Percentiles rank a stretch among this genome's conserved stretches.
phyloP scores from a whole-genome alignment of 1,140 invertebrate species.

The Scaptomyza hsui region DNA sequence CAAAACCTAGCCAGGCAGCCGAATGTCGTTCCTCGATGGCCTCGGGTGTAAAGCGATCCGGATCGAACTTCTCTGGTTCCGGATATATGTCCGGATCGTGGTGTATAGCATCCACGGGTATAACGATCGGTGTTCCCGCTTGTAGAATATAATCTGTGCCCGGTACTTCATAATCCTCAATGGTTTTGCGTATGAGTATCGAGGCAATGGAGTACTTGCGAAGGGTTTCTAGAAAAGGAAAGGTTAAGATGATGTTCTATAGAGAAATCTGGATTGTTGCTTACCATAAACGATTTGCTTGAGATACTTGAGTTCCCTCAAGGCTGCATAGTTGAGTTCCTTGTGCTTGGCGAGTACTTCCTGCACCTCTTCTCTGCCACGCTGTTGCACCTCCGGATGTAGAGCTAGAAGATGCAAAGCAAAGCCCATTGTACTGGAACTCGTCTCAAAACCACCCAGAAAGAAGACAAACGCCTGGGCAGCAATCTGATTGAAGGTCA shows the following conservation, averaged over 20 bases:
- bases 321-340: slow-evolving; percentile 85
- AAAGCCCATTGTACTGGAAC: slow-evolving; percentile 84
- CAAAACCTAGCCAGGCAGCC: slow-evolving; percentile 88
- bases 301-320: slow-evolving; percentile 86
- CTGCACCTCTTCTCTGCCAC: slow-evolving; percentile 84
- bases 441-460: slow-evolving; percentile 86
- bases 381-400: slow-evolving; percentile 84
- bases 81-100: slow-evolving; percentile 85
- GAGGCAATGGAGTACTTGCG: slow-evolving; percentile 83
- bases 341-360: slow-evolving; percentile 84
- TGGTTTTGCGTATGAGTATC: slow-evolving; percentile 55
- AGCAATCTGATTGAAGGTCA: slow-evolving; percentile 73
- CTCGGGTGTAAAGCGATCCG: slow-evolving; percentile 86
- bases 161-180: slow-evolving; percentile 72
- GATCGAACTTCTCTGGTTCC: slow-evolving; percentile 86
- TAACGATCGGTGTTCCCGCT: slow-evolving; percentile 84
- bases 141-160: slow-evolving; percentile 76
- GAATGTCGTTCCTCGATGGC: slow-evolving; percentile 84
- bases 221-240: slow-evolving; percentile 81
- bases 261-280: background rate
- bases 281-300: slow-evolving; percentile 85
- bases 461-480: slow-evolving; percentile 87
- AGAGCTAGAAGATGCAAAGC: slow-evolving; percentile 84
- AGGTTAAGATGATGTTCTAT: too few relatives aligned
- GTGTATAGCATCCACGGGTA: slow-evolving; percentile 86